phyloP scores from a whole-genome alignment of 2,113 vertebrate species.

The Bubalus kerabau region DNA sequence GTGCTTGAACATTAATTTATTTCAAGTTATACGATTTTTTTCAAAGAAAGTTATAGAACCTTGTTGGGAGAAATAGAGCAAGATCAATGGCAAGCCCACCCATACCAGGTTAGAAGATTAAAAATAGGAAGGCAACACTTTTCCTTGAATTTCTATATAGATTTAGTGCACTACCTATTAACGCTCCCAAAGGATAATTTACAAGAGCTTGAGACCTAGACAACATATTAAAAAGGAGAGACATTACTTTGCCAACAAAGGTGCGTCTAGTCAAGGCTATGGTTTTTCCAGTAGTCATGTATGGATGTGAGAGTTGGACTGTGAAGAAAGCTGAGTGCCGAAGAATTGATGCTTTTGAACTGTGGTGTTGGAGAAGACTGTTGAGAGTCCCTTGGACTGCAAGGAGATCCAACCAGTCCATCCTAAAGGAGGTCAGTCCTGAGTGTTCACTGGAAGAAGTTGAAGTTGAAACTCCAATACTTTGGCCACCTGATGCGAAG shows the following conservation, averaged over 20 bases:
- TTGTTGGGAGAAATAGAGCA: neutral
- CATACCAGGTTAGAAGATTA: neutral
- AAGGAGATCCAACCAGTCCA: neutral
- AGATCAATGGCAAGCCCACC: neutral
- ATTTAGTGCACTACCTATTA: neutral
- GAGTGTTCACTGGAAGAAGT: neutral
- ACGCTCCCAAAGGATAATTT: neutral
- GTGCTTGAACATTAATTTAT: neutral
- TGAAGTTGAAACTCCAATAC: neutral
- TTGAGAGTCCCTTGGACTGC: neutral
- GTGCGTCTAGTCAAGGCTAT: rapidly evolving
- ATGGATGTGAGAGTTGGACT: neutral
- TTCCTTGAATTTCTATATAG: neutral
- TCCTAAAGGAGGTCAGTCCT: neutral
- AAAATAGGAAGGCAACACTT: neutral
- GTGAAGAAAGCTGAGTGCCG: rapidly evolving
- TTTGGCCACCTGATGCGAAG: neutral
- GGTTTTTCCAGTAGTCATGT: neutral
- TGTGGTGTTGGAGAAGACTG: neutral
- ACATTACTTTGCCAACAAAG: neutral
- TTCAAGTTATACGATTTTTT: neutral
- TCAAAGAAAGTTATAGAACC: neutral
- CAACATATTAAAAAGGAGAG: neutral
- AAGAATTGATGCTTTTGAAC: neutral
- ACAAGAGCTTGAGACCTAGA: neutral